A percentile compares a stretch with the other conserved stretches of the same genome.
Conservation (phyloP, 2,888 invertebrate species). For the Nebria salina region DNA sequence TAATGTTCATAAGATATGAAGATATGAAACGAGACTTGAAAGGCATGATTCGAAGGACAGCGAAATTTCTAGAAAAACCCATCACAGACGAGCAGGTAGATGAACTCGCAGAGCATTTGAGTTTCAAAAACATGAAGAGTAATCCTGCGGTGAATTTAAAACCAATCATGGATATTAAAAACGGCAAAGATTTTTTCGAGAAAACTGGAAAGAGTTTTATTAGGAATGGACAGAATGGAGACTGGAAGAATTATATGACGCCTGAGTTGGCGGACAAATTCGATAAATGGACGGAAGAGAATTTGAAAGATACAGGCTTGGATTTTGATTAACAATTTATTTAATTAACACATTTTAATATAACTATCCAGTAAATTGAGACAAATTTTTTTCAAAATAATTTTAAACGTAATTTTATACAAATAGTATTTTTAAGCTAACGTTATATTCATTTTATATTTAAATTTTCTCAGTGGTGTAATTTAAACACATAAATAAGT, state of each 20-base stretch:
- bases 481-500: too few species aligned
- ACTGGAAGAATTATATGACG: constrained; percentile 70
- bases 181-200: constrained; percentile 55
- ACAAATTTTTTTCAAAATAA: too few species aligned
- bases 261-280: constrained; percentile 76
- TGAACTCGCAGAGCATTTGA: constrained; percentile 55
- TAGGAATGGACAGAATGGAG: constrained; percentile 63
- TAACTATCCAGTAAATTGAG: background rate
- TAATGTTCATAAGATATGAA: constrained; percentile 83
- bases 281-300: constrained; percentile 75
- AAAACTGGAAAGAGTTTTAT: constrained; percentile 61
- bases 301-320: constrained; percentile 70
- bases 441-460: too few species aligned
- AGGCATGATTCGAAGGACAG: constrained; percentile 72
- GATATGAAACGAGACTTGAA: constrained; percentile 81
- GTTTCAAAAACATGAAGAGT: constrained; percentile 65
- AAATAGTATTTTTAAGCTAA: too few species aligned
- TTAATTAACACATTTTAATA: background rate
- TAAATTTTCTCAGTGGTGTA: too few species aligned
- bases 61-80: constrained; percentile 74
- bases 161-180: constrained; percentile 54
- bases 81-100: constrained; percentile 74
- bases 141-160: constrained; percentile 70
- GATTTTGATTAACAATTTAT: constrained; percentile 49
- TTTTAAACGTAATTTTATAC: too few species aligned